Conservation (phyloP, 2,797 vertebrate species). For the Lophotriccus pileatus region DNA sequence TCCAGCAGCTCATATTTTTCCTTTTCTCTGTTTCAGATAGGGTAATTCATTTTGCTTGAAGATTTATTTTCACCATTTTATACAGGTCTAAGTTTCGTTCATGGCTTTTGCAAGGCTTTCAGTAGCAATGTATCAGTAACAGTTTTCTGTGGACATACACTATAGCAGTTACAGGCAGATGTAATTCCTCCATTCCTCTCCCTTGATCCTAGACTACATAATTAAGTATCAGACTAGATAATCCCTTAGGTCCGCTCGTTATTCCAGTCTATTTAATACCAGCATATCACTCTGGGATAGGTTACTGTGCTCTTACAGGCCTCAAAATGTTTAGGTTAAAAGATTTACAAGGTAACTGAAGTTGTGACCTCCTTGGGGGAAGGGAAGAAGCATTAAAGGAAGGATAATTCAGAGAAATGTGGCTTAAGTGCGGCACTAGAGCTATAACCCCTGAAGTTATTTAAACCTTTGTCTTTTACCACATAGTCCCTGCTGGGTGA, state of each 20-base stretch:
- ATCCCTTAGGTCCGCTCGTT: slow-evolving; percentile 56
- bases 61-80: background rate
- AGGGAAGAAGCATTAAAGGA: background rate
- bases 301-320: background rate
- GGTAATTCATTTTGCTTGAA: background rate
- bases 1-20: background rate
- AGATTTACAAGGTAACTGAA: slow-evolving; percentile 33
- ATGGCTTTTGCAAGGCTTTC: background rate
- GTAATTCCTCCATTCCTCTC: slow-evolving; percentile 22
- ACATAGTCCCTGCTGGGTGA: slow-evolving; percentile 30
- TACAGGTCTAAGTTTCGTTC: background rate
- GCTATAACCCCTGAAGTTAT: slow-evolving; percentile 12
- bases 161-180: background rate
- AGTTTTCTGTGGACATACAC: background rate
- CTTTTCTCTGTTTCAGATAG: background rate
- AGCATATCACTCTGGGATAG: slow-evolving; percentile 16
- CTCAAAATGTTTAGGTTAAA: slow-evolving; percentile 13
- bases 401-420: slow-evolving; percentile 24
- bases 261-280: slow-evolving; percentile 62
- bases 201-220: slow-evolving; percentile 52
- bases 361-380: slow-evolving; percentile 14
- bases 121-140: background rate
- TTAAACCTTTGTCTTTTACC: slow-evolving; percentile 1
- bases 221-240: slow-evolving; percentile 61
- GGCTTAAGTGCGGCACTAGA: slow-evolving; percentile 7